phyloP scores from a whole-genome alignment of 2,797 vertebrate genomes.

The Amazona finschi region DNA sequence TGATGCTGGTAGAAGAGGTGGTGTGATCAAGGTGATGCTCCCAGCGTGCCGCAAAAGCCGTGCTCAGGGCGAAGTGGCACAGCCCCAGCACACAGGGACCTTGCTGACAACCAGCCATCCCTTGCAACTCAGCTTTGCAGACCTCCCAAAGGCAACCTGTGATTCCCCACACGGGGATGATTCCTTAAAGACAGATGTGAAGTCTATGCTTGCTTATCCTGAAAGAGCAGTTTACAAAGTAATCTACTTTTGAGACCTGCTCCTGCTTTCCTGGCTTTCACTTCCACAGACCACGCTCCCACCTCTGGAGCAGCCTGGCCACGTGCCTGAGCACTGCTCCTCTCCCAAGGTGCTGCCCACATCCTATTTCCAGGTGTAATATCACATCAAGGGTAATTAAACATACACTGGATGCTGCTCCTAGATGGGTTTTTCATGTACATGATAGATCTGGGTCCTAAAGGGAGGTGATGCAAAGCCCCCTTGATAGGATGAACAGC shows the following conservation, averaged over 20 bases:
- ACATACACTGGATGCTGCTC: not conserved
- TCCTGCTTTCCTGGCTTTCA: not conserved
- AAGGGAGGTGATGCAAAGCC: not conserved
- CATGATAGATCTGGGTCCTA: not conserved
- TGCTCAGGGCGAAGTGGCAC: not conserved
- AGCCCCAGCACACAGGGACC: rapidly evolving
- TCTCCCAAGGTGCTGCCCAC: rapidly evolving
- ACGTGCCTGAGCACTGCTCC: rapidly evolving
- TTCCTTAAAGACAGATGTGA: not conserved
- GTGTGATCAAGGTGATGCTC: not conserved
- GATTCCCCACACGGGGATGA: not conserved
- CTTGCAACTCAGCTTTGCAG: not conserved
- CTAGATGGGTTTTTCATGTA: not conserved
- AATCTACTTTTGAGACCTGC: not conserved
- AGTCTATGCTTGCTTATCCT: not conserved
- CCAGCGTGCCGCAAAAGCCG: not conserved
- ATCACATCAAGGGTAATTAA: not conserved
- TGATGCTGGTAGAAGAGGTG: rapidly evolving
- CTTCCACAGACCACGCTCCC: not conserved
- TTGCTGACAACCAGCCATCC: not conserved
- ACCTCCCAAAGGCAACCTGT: not conserved
- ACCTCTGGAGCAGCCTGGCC: not conserved
- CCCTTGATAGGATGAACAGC: not conserved
- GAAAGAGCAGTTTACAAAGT: not conserved
- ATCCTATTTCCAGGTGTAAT: not conserved